Evolutionary conservation across 1,140 invertebrate species (phyloP).

Genomic region (Plutomurus gul): DNA sequence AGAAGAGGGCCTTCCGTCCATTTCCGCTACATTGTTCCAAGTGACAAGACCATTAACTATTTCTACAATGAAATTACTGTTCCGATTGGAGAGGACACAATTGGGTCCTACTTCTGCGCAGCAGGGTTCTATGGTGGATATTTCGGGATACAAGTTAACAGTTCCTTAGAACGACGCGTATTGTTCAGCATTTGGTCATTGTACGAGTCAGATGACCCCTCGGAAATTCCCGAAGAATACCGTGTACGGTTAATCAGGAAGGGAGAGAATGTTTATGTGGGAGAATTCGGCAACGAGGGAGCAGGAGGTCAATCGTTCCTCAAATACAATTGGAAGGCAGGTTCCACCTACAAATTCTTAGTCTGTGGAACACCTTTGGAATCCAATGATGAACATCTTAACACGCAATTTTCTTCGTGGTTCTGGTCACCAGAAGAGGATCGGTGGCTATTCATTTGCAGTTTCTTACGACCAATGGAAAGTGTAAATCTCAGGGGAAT

Average conservation of each 20-base stretch:
- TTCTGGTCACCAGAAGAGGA: conserved; percentile 54
- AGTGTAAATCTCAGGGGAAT: neutral
- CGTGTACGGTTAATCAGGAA: conserved; percentile 34
- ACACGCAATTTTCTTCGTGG: conserved; percentile 44
- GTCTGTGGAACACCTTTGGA: neutral
- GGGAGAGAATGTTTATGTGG: conserved; percentile 34
- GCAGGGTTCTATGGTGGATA: conserved; percentile 49
- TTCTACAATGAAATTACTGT: conserved; percentile 52
- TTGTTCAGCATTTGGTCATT: conserved; percentile 49
- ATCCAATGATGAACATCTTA: conserved; percentile 6
- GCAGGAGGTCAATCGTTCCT: conserved; percentile 36
- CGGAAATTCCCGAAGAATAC: conserved; percentile 46
- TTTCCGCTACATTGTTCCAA: conserved; percentile 24
- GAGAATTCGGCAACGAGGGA: conserved; percentile 43
- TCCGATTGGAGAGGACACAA: conserved; percentile 36
- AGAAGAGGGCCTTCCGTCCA: conserved; percentile 50
- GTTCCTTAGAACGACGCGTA: conserved; percentile 33
- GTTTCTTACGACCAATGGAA: conserved; percentile 44
- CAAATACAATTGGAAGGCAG: conserved; percentile 42
- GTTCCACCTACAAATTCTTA: conserved; percentile 35
- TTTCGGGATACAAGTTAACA: conserved; percentile 51
- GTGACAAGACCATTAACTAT: conserved; percentile 30
- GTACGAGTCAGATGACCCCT: conserved; percentile 42
- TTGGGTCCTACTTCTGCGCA: conserved; percentile 45
- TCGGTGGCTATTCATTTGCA: conserved; percentile 41